Evolutionary conservation across 2,888 invertebrate genomes (phyloP).

Genomic region (Willowsia nigromaculata): DNA sequence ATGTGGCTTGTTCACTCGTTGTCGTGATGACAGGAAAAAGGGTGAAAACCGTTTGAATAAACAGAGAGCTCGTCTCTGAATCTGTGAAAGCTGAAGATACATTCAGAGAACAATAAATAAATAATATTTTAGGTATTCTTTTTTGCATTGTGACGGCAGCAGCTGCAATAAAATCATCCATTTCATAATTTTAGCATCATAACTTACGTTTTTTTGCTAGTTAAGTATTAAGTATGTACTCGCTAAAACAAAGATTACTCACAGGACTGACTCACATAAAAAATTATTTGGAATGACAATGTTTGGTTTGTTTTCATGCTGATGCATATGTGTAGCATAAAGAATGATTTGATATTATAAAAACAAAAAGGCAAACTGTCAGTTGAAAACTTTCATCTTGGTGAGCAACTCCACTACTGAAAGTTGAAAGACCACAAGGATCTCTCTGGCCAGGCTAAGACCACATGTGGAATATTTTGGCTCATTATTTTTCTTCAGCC

Average conservation of each 20-base stretch:
- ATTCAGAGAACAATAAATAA: background rate
- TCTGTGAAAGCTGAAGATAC: too few species aligned
- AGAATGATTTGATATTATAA: too few species aligned
- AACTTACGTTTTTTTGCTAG: background rate
- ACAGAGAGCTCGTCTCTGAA: too few species aligned
- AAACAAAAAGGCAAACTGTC: constrained; percentile 12
- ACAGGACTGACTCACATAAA: too few species aligned
- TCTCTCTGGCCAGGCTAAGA: background rate
- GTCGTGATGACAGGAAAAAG: constrained; percentile 33
- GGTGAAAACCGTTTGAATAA: too few species aligned
- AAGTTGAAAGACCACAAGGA: background rate
- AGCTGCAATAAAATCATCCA: background rate
- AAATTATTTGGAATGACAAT: too few species aligned
- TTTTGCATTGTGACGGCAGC: background rate
- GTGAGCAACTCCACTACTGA: background rate
- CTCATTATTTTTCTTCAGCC: constrained; percentile 57
- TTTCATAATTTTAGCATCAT: background rate
- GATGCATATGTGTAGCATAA: too few species aligned
- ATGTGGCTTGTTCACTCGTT: constrained; percentile 28
- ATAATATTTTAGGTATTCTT: background rate
- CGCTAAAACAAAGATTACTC: background rate
- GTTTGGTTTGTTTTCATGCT: too few species aligned
- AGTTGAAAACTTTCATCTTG: background rate
- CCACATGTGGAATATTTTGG: constrained; percentile 68
- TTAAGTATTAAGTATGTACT: background rate